Percentiles rank a stretch among this genome's conserved stretches.
Conservation (phyloP, 2,113 vertebrate species). For the Osmerus eperlanus region DNA sequence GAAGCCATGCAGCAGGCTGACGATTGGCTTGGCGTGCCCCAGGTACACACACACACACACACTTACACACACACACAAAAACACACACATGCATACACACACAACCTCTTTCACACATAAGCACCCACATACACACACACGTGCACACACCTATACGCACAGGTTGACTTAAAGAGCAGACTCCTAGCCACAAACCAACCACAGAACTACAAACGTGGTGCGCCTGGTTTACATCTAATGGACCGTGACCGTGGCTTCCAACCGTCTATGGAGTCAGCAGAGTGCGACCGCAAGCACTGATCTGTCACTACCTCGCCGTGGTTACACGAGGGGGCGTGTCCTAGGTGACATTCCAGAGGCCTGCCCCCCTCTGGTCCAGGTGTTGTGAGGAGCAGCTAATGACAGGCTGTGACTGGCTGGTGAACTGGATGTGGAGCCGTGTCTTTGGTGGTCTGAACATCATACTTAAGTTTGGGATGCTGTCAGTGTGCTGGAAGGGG, state of each 20-base stretch:
- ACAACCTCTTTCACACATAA: not conserved
- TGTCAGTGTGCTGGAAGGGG: not conserved
- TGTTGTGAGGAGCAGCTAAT: conserved; percentile 60
- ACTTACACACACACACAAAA: not conserved
- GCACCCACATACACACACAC: not conserved
- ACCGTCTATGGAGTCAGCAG: no score
- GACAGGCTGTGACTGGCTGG: conserved; percentile 65
- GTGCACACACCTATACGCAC: not conserved
- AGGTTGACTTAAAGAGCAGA: not conserved
- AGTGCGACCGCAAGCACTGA: no score
- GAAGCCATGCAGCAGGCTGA: conserved; percentile 94
- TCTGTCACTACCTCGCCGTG: no score
- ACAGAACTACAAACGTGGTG: no score
- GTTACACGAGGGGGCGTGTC: not conserved
- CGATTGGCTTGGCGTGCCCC: conserved; percentile 89
- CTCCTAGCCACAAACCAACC: no score
- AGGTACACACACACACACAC: conserved; percentile 65
- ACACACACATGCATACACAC: not conserved
- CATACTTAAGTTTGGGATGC: not conserved
- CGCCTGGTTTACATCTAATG: no score
- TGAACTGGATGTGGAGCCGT: conserved; percentile 81
- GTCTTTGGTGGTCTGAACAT: conserved; percentile 81
- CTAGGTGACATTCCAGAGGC: conserved; percentile 81
- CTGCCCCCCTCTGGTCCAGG: conserved; percentile 74
- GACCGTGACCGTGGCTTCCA: no score